Evolutionary conservation across 2,113 vertebrate species (phyloP), one percentile per base, ranked within the genome.

Genomic region (Corythoichthys haematopterus): DNA sequence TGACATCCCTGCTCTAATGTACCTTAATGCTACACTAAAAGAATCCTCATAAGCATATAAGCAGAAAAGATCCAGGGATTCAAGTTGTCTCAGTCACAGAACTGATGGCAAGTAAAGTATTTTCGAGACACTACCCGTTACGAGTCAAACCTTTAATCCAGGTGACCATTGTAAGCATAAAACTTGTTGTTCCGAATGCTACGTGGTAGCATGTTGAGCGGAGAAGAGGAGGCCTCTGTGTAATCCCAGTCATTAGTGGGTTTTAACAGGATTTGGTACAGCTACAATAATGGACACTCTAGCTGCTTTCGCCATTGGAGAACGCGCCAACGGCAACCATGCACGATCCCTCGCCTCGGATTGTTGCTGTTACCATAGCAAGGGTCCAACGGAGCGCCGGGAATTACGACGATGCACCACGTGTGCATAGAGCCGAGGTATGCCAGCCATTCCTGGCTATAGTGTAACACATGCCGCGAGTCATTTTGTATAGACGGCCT

Each of bases 331-430:
- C 45, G 33, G 65, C 59, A 77, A 68, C 84, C 51, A 65, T 70
- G 82, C 78, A 65, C 67, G 68, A 66, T 82, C 80, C 73, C 64
- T 52, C 75, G 64, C 68, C 76, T 71, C 12, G 10, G 53, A 56
- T 28, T 28, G 52, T 55, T 87, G 89, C 79, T 74, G 91, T 94
- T 91, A 84, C 91, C 87, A 90, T 88, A 90, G 91, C 71, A 77
- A 88, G 85, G 84, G 63, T 76, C 68, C 68, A 76, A 73, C 65
- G 63, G 63, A 70, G 84, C 88, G 80, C 88, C 84, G 79, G 76
- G 90, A 93, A 94, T 94, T 92, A 84, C 83, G 87, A 89, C 90
- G 86, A 78, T 88, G 88, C 84, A 84, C 84, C 79, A 77, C 86
- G 86, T 91, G 87, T 78, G 83, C 81, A 80, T 82, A 72, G 76